Base-by-base conservation (phyloP, 2,113 vertebrate genomes). In the Takifugu bimaculatus region DNA sequence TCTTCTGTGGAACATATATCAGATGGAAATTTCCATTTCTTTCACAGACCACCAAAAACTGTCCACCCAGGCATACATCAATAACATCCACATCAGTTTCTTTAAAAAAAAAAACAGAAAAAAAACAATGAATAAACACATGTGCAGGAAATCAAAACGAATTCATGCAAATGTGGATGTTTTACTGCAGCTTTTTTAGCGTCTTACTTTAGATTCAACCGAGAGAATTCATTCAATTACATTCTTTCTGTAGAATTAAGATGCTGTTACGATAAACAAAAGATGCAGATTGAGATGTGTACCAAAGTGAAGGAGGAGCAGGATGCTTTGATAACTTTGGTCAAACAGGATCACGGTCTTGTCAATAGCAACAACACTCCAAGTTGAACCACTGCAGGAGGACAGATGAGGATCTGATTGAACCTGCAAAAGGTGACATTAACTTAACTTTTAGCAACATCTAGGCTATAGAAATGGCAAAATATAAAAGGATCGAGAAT, bases 11-110 rank as follows among this genome's bases (percentile, higher is more conserved):
- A 5, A 98, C 91, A 50, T 94, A 94, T 67, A 98, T 90, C 29
- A 99, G 90, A 74, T 98, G 93, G 25, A 99, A 75, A 55, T 92
- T 94, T 72, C 97, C 96, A 62, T 90, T 97, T 91, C 92, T 94
- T 87, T 98, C 96, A 15, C 96, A 95, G 1, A 95, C 93, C 43
- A 96, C 81, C 77, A 99, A 84, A 86, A 98, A 98, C 3, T 89
- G 86, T 29, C 93, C 93, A 27, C 93, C 88, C 63, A 93, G 91
- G 79, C 94, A 97, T 11, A 93, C 80, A 0, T 90, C 93, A 66
- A 93, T 92, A 0, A 94, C 89, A 75, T 98, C 96, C 76, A 98
- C 95, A 1, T 91, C 59, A 0, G 92, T 91, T 52, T 96, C 97
- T 98, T 11, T 4, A 7, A 5, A 35, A 87, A 45, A 47, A 6